Base-by-base conservation (phyloP, 2,888 invertebrate genomes). In the Tenthredo mesomela region DNA sequence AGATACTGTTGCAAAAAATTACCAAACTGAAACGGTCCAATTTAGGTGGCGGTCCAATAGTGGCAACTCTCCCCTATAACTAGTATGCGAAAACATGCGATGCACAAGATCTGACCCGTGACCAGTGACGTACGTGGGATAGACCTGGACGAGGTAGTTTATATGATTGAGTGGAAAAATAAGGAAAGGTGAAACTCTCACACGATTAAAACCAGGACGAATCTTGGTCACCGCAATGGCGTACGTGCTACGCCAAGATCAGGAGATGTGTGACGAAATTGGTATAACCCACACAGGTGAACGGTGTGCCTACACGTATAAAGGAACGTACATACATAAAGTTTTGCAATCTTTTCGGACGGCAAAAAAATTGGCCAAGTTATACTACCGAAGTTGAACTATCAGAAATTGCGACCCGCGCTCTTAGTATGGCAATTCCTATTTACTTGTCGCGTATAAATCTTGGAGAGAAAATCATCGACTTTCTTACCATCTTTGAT, bases 191-290 rank as follows among this genome's bases (percentile, higher is more conserved):
- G 80, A 61, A 80, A 80, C 80, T 80, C 80, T n/a, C 6, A 33
- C 15, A n/a, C 50, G 61, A 61, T 80, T 21, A 58, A 78, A 80
- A 80, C 61, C 80, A 80, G 80, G 80, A 80, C 40, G 61, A 80
- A 61, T 80, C 80, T 61, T 80, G 80, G 61, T 80, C 37, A 80
- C 37, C 58, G 40, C 21, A 21, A 80, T 80, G 61, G 61, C 61
- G 58, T 80, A 80, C 61, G 37, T 80, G n/a, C 58, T 40, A 15
- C 25, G 80, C 80, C 58, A 21, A 61, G 80, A 61, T 77, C 77
- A 77, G 54, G 77, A 77, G 77, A 77, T 29, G 18, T 33, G n/a
- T 80, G 58, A 80, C 80, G 80, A 61, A 80, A 80, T 37, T 21
- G 21, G 21, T 18, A n/a, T 2, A 15, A 21, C 37, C 40, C 21